Percentiles rank a stretch among this genome's conserved stretches.
Conservation (phyloP, 2,888 invertebrate species). For the Leucozona laternaria region DNA sequence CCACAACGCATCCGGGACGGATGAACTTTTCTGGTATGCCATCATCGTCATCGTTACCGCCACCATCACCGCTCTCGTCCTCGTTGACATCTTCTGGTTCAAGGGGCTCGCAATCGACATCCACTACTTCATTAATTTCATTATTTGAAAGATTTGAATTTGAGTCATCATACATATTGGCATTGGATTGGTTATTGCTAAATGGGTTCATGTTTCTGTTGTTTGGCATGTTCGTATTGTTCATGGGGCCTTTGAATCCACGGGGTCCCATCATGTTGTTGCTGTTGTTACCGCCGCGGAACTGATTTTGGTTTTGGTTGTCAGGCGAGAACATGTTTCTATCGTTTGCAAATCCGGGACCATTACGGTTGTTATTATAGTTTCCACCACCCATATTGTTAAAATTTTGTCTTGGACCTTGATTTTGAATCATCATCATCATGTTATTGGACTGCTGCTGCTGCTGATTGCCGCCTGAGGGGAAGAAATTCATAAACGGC, state of each 20-base stretch:
- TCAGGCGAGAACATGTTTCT: conserved; percentile 49
- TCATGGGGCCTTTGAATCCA: conserved; percentile 7
- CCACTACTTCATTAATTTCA: conserved; percentile 32
- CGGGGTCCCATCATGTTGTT: conserved; percentile 29
- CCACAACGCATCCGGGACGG: conserved; percentile 92
- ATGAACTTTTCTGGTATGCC: conserved; percentile 85
- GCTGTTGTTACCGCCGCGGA: conserved; percentile 28
- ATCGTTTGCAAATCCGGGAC: conserved; percentile 31
- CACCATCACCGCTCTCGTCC: background rate
- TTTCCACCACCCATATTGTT: conserved; percentile 42
- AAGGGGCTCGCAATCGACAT: conserved; percentile 4
- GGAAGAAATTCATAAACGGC: conserved; percentile 81
- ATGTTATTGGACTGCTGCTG: conserved; percentile 67
- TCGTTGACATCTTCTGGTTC: conserved; percentile 25
- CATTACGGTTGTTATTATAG: conserved; percentile 37
- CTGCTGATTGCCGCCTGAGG: conserved; percentile 77
- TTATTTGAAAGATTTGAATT: background rate
- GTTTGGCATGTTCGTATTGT: conserved; percentile 8
- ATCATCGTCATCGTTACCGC: conserved; percentile 40
- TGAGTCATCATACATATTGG: conserved; percentile 33
- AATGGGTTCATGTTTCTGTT: conserved; percentile 48
- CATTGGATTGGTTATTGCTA: conserved; percentile 40
- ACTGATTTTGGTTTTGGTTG: conserved; percentile 31
- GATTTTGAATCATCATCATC: conserved; percentile 50
- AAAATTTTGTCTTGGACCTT: conserved; percentile 43